Percentiles rank a stretch among this genome's conserved stretches.
phyloP scores from a whole-genome alignment of 1,140 invertebrate species.

The Neodiprion fabricii region DNA sequence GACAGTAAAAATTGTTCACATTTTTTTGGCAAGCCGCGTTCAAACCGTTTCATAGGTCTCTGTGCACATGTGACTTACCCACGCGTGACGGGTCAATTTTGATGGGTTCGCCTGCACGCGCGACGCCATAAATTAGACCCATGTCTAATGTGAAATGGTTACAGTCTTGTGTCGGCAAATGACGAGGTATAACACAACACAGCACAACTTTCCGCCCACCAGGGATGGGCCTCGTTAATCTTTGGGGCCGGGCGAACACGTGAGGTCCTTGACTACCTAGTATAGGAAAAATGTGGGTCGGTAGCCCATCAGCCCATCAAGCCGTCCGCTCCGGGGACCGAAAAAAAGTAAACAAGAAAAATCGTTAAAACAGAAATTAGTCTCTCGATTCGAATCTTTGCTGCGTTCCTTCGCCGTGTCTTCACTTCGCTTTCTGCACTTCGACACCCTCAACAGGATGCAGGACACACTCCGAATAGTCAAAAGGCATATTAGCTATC shows the following conservation, averaged over 20 bases:
- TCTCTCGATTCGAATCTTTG: not conserved
- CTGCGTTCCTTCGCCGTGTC: too few relatives aligned
- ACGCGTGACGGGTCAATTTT: not conserved
- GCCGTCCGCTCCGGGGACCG: not conserved
- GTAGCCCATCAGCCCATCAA: not conserved
- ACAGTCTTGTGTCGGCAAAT: not conserved
- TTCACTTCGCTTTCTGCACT: too few relatives aligned
- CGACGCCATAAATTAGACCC: not conserved
- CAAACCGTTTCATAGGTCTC: too few relatives aligned
- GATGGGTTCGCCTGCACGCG: not conserved
- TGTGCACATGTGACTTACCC: too few relatives aligned
- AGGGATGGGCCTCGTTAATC: not conserved
- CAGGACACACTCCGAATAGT: too few relatives aligned
- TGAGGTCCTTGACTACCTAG: not conserved
- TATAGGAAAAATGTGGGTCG: not conserved
- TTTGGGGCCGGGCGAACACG: not conserved
- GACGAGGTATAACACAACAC: not conserved
- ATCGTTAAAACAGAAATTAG: not conserved
- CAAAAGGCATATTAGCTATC: too few relatives aligned
- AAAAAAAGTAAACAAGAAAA: constrained; percentile 3
- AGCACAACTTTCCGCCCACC: not conserved
- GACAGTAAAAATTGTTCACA: too few relatives aligned
- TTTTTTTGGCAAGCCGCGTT: too few relatives aligned
- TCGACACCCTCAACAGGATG: too few relatives aligned
- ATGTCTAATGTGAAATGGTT: not conserved